Conservation (phyloP, 2,797 vertebrate genomes). For the Sciaenops ocellatus region DNA sequence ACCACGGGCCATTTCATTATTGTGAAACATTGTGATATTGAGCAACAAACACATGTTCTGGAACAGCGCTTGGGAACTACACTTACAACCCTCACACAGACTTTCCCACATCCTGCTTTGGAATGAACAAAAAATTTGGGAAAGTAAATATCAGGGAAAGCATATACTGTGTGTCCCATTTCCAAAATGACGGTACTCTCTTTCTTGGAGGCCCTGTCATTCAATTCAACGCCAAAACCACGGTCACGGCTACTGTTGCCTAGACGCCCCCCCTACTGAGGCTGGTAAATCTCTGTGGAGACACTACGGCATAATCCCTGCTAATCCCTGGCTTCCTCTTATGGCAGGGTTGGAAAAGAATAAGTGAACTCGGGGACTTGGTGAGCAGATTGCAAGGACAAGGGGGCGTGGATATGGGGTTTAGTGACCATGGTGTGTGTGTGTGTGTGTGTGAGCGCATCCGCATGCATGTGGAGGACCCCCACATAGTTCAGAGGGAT, state of each 20-base stretch:
- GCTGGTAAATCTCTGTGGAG: slow-evolving; percentile 65
- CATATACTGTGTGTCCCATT: no score
- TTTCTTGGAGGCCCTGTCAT: background rate
- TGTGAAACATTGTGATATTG: slow-evolving; percentile 75
- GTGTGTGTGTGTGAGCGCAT: slow-evolving; percentile 15
- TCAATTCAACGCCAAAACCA: slow-evolving; percentile 47
- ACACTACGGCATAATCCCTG: slow-evolving; percentile 69
- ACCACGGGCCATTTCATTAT: slow-evolving; percentile 69
- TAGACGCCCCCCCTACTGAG: slow-evolving; percentile 33
- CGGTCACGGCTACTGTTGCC: slow-evolving; percentile 62
- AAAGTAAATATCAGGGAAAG: background rate
- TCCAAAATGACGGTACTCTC: background rate
- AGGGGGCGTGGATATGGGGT: background rate
- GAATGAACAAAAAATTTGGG: slow-evolving; percentile 27
- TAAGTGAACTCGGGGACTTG: slow-evolving; percentile 58
- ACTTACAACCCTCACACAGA: slow-evolving; percentile 36
- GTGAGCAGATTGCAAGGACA: slow-evolving; percentile 67
- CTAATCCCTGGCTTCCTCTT: slow-evolving; percentile 79
- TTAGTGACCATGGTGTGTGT: slow-evolving; percentile 32
- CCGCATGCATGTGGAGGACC: slow-evolving; percentile 50
- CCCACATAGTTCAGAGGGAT: slow-evolving; percentile 78
- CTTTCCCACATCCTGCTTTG: slow-evolving; percentile 65
- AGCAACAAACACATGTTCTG: slow-evolving; percentile 81
- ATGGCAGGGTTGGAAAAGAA: slow-evolving; percentile 56
- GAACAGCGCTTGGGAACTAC: slow-evolving; percentile 65